These are phyloP conservation scores for Nibea coibor DNA, from an alignment of 2,113 vertebrate genomes.

Conservation along the genomic window DNA sequence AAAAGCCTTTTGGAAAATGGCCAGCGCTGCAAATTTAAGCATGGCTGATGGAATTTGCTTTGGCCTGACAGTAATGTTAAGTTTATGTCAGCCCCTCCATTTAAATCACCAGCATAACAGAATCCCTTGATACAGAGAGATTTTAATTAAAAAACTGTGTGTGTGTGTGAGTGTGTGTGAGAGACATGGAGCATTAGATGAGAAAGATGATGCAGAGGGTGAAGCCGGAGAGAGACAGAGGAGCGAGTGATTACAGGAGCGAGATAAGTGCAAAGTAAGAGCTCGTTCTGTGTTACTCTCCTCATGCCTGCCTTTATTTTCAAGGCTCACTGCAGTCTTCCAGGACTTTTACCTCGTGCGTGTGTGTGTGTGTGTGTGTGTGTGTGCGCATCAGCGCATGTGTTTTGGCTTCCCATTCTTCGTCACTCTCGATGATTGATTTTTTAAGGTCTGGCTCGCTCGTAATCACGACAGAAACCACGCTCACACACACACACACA, in stretches of 20 bases:
- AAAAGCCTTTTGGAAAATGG: conserved; percentile 62
- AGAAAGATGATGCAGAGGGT: conserved; percentile 39
- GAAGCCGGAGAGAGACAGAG: conserved; percentile 11
- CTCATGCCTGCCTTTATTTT: conserved; percentile 31
- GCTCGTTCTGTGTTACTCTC: conserved; percentile 46
- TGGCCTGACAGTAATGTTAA: conserved; percentile 75
- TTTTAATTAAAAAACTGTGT: conserved; percentile 77
- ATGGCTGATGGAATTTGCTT: conserved; percentile 74
- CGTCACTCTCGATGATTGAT: conserved; percentile 74
- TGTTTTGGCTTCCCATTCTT: conserved; percentile 36
- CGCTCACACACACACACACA: neutral
- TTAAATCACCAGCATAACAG: conserved; percentile 75
- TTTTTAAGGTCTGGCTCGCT: conserved; percentile 56
- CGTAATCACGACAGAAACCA: conserved; percentile 31
- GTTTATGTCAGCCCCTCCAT: conserved; percentile 71
- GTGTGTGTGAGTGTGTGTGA: neutral
- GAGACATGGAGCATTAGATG: conserved; percentile 25
- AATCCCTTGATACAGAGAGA: conserved; percentile 71
- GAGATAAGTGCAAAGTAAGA: conserved; percentile 66
- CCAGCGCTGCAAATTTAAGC: conserved; percentile 69
- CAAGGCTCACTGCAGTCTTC: conserved; percentile 37
- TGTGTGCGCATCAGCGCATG: neutral
- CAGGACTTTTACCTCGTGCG: neutral
- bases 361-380: conserved; percentile 2
- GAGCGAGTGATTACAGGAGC: conserved; percentile 35